Percentiles rank a stretch among this genome's conserved stretches.
These are phyloP conservation scores for Girardinus metallicus DNA, from an alignment of 2,797 vertebrate genomes.

Conservation along the genomic window DNA sequence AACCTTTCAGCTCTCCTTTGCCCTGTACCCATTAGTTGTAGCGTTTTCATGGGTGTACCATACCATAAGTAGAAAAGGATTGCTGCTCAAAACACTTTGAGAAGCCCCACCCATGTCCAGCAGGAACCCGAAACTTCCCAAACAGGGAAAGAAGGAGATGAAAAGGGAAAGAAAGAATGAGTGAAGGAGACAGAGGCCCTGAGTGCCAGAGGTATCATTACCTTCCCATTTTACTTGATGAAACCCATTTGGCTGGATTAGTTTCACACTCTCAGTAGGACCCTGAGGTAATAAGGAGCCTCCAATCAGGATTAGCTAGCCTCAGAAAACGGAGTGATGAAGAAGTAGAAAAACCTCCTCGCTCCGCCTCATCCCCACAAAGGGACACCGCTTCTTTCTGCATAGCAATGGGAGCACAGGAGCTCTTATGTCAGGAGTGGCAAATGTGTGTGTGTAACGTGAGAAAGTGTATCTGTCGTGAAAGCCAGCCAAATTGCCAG, in stretches of 20 bases:
- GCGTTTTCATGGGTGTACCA: conserved; percentile 1
- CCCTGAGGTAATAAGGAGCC: conserved; percentile 54
- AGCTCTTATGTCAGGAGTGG: conserved; percentile 21
- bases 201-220: conserved; percentile 66
- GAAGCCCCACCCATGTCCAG: conserved; percentile 39
- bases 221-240: conserved; percentile 71
- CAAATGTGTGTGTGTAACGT: conserved; percentile 25
- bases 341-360: conserved; percentile 33
- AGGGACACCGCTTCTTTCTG: conserved; percentile 37
- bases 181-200: conserved; percentile 46
- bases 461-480: conserved; percentile 41
- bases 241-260: conserved; percentile 73
- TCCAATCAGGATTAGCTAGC: conserved; percentile 47
- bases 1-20: conserved; percentile 30
- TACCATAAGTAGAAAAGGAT: conserved; percentile 6
- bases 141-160: conserved; percentile 32
- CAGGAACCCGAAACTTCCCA: conserved; percentile 50
- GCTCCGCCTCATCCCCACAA: conserved; percentile 34
- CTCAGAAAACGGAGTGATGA: conserved; percentile 42
- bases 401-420: conserved; percentile 44
- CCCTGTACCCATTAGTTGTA: conserved; percentile 19
- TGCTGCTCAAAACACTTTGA: conserved; percentile 20
- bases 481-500: conserved; percentile 51
- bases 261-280: conserved; percentile 67
- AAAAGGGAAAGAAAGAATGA: conserved; percentile 36